These are phyloP conservation scores for Notocelia uddmanniana DNA, from an alignment of 2,888 invertebrate genomes.

Conservation along the genomic window DNA sequence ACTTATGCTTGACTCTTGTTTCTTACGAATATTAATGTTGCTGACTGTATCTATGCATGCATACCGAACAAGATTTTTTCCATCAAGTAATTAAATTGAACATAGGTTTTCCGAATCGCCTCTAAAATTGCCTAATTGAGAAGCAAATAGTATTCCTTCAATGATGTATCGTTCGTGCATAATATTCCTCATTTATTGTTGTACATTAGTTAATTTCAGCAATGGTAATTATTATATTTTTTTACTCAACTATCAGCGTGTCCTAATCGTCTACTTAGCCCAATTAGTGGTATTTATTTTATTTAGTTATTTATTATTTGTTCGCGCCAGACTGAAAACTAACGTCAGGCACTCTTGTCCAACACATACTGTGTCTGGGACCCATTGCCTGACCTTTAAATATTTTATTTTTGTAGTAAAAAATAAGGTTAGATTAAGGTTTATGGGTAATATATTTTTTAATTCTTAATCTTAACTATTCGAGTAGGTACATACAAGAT, in stretches of 20 bases:
- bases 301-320: too few relatives aligned
- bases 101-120: background rate
- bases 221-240: slow-evolving; percentile 15
- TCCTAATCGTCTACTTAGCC: too few relatives aligned
- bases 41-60: background rate
- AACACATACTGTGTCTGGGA: too few relatives aligned
- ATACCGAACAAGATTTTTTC: background rate
- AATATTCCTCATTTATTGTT: background rate
- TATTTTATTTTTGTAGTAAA: too few relatives aligned
- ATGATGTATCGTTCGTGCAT: slow-evolving; percentile 2
- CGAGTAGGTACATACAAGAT: too few relatives aligned
- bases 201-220: slow-evolving; percentile 5
- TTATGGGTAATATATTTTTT: too few relatives aligned
- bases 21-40: background rate
- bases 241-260: background rate
- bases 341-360: too few relatives aligned
- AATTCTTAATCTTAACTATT: too few relatives aligned
- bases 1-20: background rate
- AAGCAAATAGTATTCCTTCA: background rate
- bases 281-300: too few relatives aligned
- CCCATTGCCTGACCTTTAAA: too few relatives aligned
- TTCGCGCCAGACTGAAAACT: too few relatives aligned
- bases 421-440: too few relatives aligned
- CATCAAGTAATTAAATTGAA: slow-evolving; percentile 11
- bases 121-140: slow-evolving; percentile 15